Evolutionary conservation across 2,888 invertebrate species (phyloP).

Genomic region (Amiota communis): DNA sequence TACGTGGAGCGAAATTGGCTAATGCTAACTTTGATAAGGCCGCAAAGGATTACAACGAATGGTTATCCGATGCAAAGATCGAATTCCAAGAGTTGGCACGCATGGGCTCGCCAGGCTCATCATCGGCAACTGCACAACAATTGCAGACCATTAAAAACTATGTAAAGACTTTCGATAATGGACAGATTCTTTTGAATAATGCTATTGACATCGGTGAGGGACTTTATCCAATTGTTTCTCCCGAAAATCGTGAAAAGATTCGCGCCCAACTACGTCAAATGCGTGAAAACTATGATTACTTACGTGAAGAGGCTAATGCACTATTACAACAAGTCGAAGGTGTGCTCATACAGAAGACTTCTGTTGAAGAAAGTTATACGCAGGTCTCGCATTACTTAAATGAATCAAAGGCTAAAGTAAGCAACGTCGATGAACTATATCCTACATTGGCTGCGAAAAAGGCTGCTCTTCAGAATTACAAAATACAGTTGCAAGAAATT

Average conservation of each 20-base stretch:
- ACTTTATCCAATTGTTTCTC: conserved; percentile 88
- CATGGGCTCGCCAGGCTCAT: conserved; percentile 81
- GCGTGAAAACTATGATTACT: conserved; percentile 87
- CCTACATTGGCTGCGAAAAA: conserved; percentile 92
- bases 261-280: conserved; percentile 86
- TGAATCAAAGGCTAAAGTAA: conserved; percentile 84
- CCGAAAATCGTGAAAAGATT: conserved; percentile 89
- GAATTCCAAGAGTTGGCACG: conserved; percentile 83
- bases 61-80: conserved; percentile 84
- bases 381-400: conserved; percentile 91
- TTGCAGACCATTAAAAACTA: conserved; percentile 81
- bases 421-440: conserved; percentile 81
- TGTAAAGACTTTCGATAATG: conserved; percentile 80
- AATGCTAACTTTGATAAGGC: conserved; percentile 80
- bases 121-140: conserved; percentile 82
- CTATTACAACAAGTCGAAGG: conserved; percentile 91
- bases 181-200: conserved; percentile 83
- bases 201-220: conserved; percentile 91
- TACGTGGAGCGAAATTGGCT: conserved; percentile 82
- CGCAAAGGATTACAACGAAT: conserved; percentile 82
- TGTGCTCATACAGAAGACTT: conserved; percentile 90
- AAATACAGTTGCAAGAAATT: conserved; percentile 88
- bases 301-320: conserved; percentile 87
- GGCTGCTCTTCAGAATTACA: conserved; percentile 85
- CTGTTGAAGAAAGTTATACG: conserved; percentile 92